phyloP scores from a whole-genome alignment of 1,140 invertebrate genomes.

The Aphidius ervi region DNA sequence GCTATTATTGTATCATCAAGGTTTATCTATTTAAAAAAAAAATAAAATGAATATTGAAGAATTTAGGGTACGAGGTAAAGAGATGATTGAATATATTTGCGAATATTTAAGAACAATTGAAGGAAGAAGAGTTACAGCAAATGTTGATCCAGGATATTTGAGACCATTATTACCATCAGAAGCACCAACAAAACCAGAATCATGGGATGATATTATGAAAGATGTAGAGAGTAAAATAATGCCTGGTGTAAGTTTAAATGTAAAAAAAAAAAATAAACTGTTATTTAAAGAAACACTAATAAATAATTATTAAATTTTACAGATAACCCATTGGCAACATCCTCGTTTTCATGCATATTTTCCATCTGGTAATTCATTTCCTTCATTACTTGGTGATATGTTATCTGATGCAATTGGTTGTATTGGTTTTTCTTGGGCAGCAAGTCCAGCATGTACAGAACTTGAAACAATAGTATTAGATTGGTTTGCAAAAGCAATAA shows the following conservation, averaged over 20 bases:
- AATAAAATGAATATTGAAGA: slow-evolving; percentile 72
- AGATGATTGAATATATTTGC: slow-evolving; percentile 93
- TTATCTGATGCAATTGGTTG: slow-evolving; percentile 86
- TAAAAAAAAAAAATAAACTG: too few species aligned
- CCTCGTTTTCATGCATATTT: slow-evolving; percentile 95
- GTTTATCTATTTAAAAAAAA: background rate
- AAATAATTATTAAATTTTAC: slow-evolving; percentile 25
- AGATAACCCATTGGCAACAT: slow-evolving; percentile 96
- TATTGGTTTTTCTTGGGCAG: slow-evolving; percentile 94
- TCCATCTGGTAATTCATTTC: slow-evolving; percentile 90
- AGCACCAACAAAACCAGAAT: slow-evolving; percentile 76
- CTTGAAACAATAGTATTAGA: slow-evolving; percentile 75
- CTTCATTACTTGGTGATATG: slow-evolving; percentile 92
- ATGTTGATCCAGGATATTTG: slow-evolving; percentile 82
- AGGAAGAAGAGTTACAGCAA: slow-evolving; percentile 73
- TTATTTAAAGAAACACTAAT: background rate
- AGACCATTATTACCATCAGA: slow-evolving; percentile 67
- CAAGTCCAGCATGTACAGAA: slow-evolving; percentile 81
- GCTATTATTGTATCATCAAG: background rate
- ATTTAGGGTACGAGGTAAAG: slow-evolving; percentile 78
- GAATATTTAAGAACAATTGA: slow-evolving; percentile 77
- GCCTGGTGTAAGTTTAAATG: slow-evolving; percentile 75
- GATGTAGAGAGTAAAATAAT: slow-evolving; percentile 90
- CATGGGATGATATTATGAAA: slow-evolving; percentile 80
- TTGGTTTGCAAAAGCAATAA: slow-evolving; percentile 60